A percentile compares a stretch with the other conserved stretches of the same genome.
phyloP scores from a whole-genome alignment of 1,140 invertebrate species.

The Phenacoccus solenopsis region DNA sequence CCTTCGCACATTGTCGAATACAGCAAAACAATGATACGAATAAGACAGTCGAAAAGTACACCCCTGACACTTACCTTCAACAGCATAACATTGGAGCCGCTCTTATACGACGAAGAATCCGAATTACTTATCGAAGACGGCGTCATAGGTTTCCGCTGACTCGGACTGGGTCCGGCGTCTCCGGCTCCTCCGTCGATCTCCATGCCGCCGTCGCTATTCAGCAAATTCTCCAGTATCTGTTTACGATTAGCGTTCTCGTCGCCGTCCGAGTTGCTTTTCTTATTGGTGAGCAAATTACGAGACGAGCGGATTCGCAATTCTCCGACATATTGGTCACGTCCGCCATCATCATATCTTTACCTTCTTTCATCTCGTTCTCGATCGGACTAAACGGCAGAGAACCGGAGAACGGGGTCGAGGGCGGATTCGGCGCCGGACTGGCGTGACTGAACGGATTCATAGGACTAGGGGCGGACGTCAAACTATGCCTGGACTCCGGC shows the following conservation, averaged over 20 bases:
- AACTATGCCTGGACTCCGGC: slow-evolving; percentile 44
- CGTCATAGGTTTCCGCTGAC: background rate
- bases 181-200: slow-evolving; percentile 31
- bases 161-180: slow-evolving; percentile 17
- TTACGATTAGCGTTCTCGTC: slow-evolving; percentile 37
- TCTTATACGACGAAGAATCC: slow-evolving; percentile 24
- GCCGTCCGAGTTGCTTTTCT: slow-evolving; percentile 32
- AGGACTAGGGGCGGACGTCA: slow-evolving; percentile 35
- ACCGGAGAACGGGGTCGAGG: slow-evolving; percentile 36
- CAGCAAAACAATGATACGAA: too few relatives aligned
- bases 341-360: slow-evolving; percentile 27
- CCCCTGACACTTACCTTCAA: slow-evolving; percentile 52
- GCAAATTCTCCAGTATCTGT: slow-evolving; percentile 58
- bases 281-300: slow-evolving; percentile 53
- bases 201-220: slow-evolving; percentile 54
- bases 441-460: slow-evolving; percentile 31
- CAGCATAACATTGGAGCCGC: slow-evolving; percentile 51
- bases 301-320: slow-evolving; percentile 44
- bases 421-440: slow-evolving; percentile 38
- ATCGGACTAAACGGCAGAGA: slow-evolving; percentile 45
- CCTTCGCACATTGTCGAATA: too few relatives aligned
- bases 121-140: slow-evolving; percentile 25
- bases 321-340: slow-evolving; percentile 22
- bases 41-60: too few relatives aligned
- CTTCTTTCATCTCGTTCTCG: slow-evolving; percentile 33